Evolutionary conservation across 2,888 invertebrate genomes (phyloP), one percentile per base, ranked within the genome.

Genomic region (Andrena bucephala): DNA sequence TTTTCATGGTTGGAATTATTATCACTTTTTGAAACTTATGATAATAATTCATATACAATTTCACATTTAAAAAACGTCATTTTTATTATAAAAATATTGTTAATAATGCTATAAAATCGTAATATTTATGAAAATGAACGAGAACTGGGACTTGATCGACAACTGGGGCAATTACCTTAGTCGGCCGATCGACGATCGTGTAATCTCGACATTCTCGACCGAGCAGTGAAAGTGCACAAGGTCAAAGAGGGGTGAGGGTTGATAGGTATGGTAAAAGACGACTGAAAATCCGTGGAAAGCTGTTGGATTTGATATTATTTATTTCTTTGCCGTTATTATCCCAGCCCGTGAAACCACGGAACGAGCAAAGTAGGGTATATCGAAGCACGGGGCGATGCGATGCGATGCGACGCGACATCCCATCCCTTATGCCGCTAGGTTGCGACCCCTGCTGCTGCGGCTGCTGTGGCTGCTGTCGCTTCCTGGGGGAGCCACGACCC

Each of bases 401-500:
- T 0, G 42, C 42, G 42, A 13, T 4, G 42, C 42, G 42, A 42
- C 42, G 42, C 42, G 81, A 77, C 74, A 82, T 70, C 82, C 82
- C 74, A 75, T 70, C 82, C 82, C 82, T 67, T 69, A 69, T 79
- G 80, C 68, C 73, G 65, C 50, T 82, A 75, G 82, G 83, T 77
- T 83, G 83, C 82, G 82, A 82, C 82, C 76, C 77, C 77, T 81
- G 77, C 83, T 76, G 77, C 76, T 75, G 79, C 83, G 31, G 31
- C 31, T 31, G 84, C 86, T 70, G 69, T 59, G 31, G 31, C 31
- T 31, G 84, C 86, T 70, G 69, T 59, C 75, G 79, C 76, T 89
- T 85, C 84, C 87, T 84, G 84, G 86, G 88, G 86, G 85, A 84
- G 84, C 89, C 79, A 52, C 87, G 88, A 87, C 90, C 89, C 87